Conservation (phyloP, 2,888 invertebrate species). For the Drosophila fungiperda region DNA sequence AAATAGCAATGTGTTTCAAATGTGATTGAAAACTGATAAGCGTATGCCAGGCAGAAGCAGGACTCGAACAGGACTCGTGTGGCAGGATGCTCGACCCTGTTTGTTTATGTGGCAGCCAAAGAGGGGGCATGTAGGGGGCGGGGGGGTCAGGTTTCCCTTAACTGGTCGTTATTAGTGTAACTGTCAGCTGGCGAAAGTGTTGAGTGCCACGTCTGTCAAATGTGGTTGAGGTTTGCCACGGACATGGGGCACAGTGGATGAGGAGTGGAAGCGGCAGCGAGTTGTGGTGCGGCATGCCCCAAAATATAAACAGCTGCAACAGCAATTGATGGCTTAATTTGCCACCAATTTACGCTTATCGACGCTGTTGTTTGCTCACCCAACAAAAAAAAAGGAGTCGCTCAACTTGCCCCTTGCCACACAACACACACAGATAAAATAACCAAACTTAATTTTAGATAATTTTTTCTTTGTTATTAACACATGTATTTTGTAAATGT, state of each 20-base stretch:
- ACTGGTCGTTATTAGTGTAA: constrained; percentile 71
- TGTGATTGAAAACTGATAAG: constrained; percentile 81
- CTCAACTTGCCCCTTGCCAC: not conserved
- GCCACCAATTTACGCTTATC: constrained; percentile 81
- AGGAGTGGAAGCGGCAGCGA: not conserved
- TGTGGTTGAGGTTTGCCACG: constrained; percentile 55
- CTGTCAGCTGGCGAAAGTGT: constrained; percentile 77
- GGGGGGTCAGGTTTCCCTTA: not conserved
- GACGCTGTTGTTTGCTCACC: constrained; percentile 6
- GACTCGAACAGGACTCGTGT: constrained; percentile 21
- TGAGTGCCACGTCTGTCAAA: constrained; percentile 79
- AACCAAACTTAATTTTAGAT: not conserved
- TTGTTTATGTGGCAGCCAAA: constrained; percentile 47
- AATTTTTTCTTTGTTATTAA: too few species aligned
- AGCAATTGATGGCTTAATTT: constrained; percentile 75
- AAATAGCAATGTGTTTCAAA: constrained; percentile 73
- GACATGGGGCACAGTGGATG: not conserved
- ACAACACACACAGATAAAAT: not conserved
- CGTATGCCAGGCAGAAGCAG: constrained; percentile 43
- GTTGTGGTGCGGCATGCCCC: not conserved
- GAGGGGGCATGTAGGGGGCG: not conserved
- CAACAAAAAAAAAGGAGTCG: not conserved
- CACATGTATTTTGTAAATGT: too few species aligned
- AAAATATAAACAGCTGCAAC: constrained; percentile 56
- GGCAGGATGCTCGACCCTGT: constrained; percentile 40